Conservation (phyloP, 2,888 invertebrate genomes). For the Plebejus anna region DNA sequence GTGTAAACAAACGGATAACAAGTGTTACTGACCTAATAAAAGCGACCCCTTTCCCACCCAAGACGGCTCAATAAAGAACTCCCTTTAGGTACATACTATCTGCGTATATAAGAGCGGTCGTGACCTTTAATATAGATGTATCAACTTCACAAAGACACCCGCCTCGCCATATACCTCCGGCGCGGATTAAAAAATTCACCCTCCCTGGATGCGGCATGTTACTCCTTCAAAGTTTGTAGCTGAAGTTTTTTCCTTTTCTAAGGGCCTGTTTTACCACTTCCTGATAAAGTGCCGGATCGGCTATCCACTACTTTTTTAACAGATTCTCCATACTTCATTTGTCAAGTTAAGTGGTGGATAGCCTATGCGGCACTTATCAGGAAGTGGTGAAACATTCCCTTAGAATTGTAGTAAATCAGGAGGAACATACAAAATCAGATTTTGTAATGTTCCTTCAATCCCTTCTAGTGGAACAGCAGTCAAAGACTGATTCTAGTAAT, state of each 20-base stretch:
- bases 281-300: too few species aligned
- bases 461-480: too few species aligned
- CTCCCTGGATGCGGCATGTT: slow-evolving; percentile 38
- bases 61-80: slow-evolving; percentile 76
- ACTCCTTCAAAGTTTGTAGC: not conserved
- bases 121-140: slow-evolving; percentile 68
- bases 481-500: too few species aligned
- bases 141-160: slow-evolving; percentile 51
- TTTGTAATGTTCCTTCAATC: too few species aligned
- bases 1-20: slow-evolving; percentile 67
- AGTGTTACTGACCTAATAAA: slow-evolving; percentile 78
- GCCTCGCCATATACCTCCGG: slow-evolving; percentile 53
- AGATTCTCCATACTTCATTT: too few species aligned
- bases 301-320: too few species aligned
- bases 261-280: not conserved
- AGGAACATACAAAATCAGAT: too few species aligned
- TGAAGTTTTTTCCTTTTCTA: not conserved
- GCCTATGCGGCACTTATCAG: too few species aligned
- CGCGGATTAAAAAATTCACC: slow-evolving; percentile 54
- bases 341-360: too few species aligned
- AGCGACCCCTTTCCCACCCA: slow-evolving; percentile 71
- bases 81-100: slow-evolving; percentile 69
- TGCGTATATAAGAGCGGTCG: slow-evolving; percentile 70
- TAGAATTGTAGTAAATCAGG: too few species aligned
- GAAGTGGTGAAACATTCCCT: too few species aligned